Conservation (phyloP, 2,797 vertebrate genomes). For the Gymnocypris eckloni region DNA sequence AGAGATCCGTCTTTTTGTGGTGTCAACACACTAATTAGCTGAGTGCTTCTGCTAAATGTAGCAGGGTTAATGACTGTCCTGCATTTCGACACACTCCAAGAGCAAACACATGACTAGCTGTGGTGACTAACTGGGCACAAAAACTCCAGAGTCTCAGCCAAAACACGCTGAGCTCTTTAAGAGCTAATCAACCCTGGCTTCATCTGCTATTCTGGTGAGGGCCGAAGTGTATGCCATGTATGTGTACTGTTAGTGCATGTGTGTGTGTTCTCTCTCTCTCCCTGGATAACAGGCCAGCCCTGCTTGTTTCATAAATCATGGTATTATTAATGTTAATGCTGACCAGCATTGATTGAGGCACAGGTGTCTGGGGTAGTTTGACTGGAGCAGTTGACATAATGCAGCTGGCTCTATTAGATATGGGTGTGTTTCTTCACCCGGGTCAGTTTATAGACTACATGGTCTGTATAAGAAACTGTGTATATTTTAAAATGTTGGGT, state of each 20-base stretch:
- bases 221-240: slow-evolving; percentile 26
- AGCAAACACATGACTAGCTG: slow-evolving; percentile 19
- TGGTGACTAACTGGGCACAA: slow-evolving; percentile 40
- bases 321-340: slow-evolving; percentile 6
- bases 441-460: slow-evolving; percentile 26
- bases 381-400: slow-evolving; percentile 6
- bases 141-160: slow-evolving; percentile 24
- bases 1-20: neutral
- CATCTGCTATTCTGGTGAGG: slow-evolving; percentile 1
- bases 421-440: neutral
- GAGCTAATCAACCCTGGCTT: slow-evolving; percentile 35
- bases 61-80: neutral
- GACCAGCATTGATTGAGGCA: neutral
- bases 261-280: neutral
- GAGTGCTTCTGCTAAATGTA: neutral
- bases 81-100: slow-evolving; percentile 25
- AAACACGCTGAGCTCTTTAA: slow-evolving; percentile 36
- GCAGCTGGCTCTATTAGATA: slow-evolving; percentile 33
- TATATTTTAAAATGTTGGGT: neutral
- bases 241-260: neutral
- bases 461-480: neutral
- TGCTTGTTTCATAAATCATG: slow-evolving; percentile 11
- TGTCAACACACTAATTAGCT: neutral
- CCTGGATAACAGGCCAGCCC: neutral
- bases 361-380: slow-evolving; percentile 24